Percentiles rank a stretch among this genome's conserved stretches.
Conservation (phyloP, 2,113 vertebrate species). For the Salvelinus namaycush region DNA sequence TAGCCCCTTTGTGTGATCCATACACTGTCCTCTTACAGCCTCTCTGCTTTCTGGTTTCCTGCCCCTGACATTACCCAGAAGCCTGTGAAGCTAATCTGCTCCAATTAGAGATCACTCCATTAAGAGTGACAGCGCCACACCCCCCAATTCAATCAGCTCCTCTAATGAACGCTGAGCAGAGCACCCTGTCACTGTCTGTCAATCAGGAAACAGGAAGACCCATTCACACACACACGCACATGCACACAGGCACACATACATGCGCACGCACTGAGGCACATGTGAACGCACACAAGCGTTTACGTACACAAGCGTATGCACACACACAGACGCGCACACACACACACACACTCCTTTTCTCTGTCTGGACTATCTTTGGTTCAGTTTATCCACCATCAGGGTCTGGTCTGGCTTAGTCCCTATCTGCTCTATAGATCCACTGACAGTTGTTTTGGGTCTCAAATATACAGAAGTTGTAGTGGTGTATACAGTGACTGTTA, state of each 20-base stretch:
- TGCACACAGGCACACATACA: not conserved
- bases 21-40: constrained; percentile 2
- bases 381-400: no score
- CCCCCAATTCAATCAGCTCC: constrained; percentile 66
- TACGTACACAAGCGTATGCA: not conserved
- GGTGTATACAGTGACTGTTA: no score
- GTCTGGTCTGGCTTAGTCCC: no score
- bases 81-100: constrained; percentile 48
- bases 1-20: not conserved
- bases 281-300: not conserved
- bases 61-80: constrained; percentile 58
- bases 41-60: constrained; percentile 40
- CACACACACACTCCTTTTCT: not conserved
- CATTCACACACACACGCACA: not conserved
- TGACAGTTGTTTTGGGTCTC: no score
- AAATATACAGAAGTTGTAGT: no score
- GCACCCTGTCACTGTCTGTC: constrained; percentile 29
- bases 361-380: not conserved
- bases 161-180: constrained; percentile 68
- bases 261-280: not conserved
- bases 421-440: no score
- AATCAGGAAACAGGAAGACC: constrained; percentile 43
- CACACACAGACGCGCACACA: not conserved
- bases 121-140: constrained; percentile 71
- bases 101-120: constrained; percentile 72